Base-by-base conservation (phyloP, 2,113 vertebrate genomes). In the Phocoena sinus region DNA sequence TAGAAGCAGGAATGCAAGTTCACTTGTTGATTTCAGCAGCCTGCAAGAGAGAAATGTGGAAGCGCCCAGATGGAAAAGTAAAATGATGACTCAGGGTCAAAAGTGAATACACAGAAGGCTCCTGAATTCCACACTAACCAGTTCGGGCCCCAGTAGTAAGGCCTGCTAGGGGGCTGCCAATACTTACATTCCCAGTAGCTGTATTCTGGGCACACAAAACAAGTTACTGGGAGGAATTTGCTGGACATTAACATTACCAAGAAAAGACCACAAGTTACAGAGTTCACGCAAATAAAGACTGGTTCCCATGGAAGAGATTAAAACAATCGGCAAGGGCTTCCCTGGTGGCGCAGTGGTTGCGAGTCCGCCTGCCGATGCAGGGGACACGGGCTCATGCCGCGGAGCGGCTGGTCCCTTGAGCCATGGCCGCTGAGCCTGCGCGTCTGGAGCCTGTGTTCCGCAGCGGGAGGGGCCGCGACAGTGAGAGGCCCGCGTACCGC, bases 201-300 rank as follows among this genome's bases (percentile, higher is more conserved):
- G 33, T 85, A 77, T 90, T 94, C 77, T 70, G 83, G 62, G 74
- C 76, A 70, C 80, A 92, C 31, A 92, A 60, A 89, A 71, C 67
- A 93, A 92, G 94, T 96, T 89, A 96, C 91, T 73, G 50, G 68
- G 79, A 95, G 87, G 90, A 97, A 95, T 96, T 73, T 83, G 41
- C 28, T 82, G 47, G 56, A 53, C 36, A 38, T 93, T 89, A 82
- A 76, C 26, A 63, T 82, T 67, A 96, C 89, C 84, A 91, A 76
- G 93, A 58, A 95, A 94, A 94, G 65, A 94, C 77, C 95, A 97
- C 89, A 97, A 84, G 60, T 67, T 94, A 56, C 60, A 89, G 83
- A 91, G 76, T 47, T 88, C 83, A 93, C 68, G 62, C 58, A 97
- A 82, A 95, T 82, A 47, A 95, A 71, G 82, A 12, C 20, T 87